Conservation (phyloP, 2,113 vertebrate species). For the Argyrosomus japonicus region DNA sequence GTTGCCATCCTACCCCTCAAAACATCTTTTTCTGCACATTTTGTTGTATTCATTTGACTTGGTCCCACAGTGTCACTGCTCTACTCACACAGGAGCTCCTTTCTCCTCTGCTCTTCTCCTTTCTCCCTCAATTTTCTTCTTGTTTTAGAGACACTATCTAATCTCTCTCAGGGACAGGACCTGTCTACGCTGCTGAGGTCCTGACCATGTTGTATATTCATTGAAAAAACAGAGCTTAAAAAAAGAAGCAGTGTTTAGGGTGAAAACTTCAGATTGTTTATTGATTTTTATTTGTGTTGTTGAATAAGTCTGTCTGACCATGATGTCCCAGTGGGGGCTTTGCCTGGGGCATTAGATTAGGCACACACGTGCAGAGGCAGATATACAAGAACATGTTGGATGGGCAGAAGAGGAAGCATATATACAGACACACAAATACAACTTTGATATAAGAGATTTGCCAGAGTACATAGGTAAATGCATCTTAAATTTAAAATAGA, state of each 20-base stretch:
- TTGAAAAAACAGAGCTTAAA: conserved; percentile 88
- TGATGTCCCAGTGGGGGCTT: conserved; percentile 82
- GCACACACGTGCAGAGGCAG: conserved; percentile 63
- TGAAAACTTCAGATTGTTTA: conserved; percentile 99
- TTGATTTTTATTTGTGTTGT: conserved; percentile 99
- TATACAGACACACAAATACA: conserved; percentile 18
- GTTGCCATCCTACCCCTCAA: neutral
- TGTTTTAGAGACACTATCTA: conserved; percentile 71
- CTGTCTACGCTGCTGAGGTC: conserved; percentile 90
- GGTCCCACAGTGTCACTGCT: conserved; percentile 35
- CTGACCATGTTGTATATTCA: conserved; percentile 98
- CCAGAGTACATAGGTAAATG: conserved; percentile 70
- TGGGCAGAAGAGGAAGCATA: conserved; percentile 17
- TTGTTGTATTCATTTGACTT: conserved; percentile 45
- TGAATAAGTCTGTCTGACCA: conserved; percentile 94
- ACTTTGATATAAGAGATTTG: conserved; percentile 78
- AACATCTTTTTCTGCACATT: neutral
- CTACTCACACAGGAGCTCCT: conserved; percentile 39
- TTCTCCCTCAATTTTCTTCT: conserved; percentile 65
- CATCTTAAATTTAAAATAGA: neutral
- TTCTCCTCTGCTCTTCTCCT: conserved; percentile 38
- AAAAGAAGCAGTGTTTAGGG: conserved; percentile 85
- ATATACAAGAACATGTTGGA: conserved; percentile 51
- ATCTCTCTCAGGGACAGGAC: conserved; percentile 81
- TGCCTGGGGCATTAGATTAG: conserved; percentile 60